Conservation (phyloP, 2,113 vertebrate genomes). For the Telmatochromis sp. region DNA sequence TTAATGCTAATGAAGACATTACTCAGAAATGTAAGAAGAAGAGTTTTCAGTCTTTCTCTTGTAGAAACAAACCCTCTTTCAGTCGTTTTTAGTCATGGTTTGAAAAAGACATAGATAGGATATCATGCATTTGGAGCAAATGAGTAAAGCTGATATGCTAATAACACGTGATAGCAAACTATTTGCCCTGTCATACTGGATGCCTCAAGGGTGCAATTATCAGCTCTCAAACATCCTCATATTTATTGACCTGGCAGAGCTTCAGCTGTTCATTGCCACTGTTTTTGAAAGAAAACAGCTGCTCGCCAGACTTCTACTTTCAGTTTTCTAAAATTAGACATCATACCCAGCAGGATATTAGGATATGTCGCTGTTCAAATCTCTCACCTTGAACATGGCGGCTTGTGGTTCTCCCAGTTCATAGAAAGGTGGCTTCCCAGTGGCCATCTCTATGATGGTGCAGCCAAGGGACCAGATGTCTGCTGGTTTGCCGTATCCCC, state of each 20-base stretch:
- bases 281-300: background rate
- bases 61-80: background rate
- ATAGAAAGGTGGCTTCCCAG: slow-evolving; percentile 94
- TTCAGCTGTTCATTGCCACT: background rate
- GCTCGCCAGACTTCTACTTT: background rate
- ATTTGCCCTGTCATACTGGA: background rate
- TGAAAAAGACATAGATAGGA: background rate
- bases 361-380: background rate
- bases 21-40: background rate
- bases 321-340: background rate
- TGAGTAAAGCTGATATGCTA: background rate
- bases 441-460: slow-evolving; percentile 99
- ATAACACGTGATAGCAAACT: background rate
- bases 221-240: background rate
- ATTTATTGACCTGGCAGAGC: background rate
- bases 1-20: background rate
- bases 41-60: background rate
- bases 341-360: background rate
- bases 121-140: background rate
- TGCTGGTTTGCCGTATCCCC: slow-evolving; percentile 94
- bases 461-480: slow-evolving; percentile 99
- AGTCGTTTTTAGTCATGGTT: background rate
- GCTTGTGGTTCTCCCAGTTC: slow-evolving; percentile 97
- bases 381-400: slow-evolving; percentile 96
- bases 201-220: background rate